Conservation (phyloP, 2,113 vertebrate genomes). For the cat (Felis catus) region DNA sequence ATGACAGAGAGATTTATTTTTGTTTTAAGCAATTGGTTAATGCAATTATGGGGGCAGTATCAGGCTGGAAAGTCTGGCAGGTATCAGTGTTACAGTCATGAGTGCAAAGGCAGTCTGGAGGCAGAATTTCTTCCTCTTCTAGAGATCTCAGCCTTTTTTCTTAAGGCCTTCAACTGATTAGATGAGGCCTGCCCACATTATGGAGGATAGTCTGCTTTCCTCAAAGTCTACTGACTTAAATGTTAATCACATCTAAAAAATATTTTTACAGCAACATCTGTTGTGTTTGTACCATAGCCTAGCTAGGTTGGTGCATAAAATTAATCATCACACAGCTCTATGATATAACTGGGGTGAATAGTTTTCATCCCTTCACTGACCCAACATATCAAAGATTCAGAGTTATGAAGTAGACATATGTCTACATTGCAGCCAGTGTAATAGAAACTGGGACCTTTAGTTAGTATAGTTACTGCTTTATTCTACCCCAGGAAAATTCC, state of each 20-base stretch:
- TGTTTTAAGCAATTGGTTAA: not conserved
- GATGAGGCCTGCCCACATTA: not conserved
- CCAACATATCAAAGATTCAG: not conserved
- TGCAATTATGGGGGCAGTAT: not conserved
- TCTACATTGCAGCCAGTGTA: not conserved
- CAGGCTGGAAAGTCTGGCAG: not conserved
- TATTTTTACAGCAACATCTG: not conserved
- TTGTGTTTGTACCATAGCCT: not conserved
- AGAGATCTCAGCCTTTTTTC: not conserved
- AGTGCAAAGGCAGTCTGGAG: not conserved
- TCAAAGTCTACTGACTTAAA: not conserved
- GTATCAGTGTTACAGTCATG: not conserved
- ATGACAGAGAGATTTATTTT: not conserved
- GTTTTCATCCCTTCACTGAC: not conserved
- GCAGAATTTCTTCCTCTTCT: not conserved
- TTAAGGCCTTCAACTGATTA: not conserved
- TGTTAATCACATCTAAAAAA: conserved; percentile 6
- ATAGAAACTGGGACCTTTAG: not conserved
- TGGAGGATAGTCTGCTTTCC: not conserved
- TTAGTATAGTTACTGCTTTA: not conserved
- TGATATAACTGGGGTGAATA: not conserved
- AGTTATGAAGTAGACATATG: not conserved
- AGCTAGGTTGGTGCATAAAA: not conserved
- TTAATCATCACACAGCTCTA: not conserved
- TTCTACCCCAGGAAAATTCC: not conserved